Evolutionary conservation across 2,888 invertebrate genomes (phyloP).

Genomic region (Lasioglossum morio): DNA sequence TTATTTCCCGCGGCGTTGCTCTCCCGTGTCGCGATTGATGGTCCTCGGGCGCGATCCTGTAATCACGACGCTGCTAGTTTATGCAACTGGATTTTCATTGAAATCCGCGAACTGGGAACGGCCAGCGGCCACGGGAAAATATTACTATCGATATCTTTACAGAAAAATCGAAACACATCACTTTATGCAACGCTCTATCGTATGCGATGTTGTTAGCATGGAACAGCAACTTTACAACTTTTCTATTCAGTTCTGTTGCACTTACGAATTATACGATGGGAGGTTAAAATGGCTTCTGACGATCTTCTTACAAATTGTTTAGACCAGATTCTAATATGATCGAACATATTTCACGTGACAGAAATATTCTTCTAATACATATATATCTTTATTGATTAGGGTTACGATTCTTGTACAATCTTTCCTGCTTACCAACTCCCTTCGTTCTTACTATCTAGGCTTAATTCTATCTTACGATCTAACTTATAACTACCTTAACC

Average conservation of each 20-base stretch:
- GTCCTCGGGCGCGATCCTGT: not conserved
- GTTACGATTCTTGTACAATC: too few species aligned
- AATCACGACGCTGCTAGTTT: slow-evolving; percentile 3
- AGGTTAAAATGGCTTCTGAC: not conserved
- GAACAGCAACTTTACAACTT: not conserved
- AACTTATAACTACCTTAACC: too few species aligned
- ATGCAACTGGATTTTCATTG: slow-evolving; percentile 8
- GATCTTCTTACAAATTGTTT: not conserved
- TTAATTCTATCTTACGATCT: too few species aligned
- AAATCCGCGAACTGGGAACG: not conserved
- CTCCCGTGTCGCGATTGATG: slow-evolving; percentile 14
- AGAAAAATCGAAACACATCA: not conserved
- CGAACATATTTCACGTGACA: too few species aligned
- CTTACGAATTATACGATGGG: not conserved
- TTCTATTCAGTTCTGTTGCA: not conserved
- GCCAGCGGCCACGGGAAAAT: not conserved
- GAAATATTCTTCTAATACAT: not conserved
- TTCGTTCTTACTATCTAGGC: too few species aligned
- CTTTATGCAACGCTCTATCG: not conserved
- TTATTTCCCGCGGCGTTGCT: slow-evolving; percentile 37
- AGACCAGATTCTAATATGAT: too few species aligned
- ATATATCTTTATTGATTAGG: too few species aligned
- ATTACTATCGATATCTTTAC: not conserved
- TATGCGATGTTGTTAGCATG: not conserved
- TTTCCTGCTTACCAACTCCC: too few species aligned